A percentile compares a stretch with the other conserved stretches of the same genome.
phyloP scores from a whole-genome alignment of 2,888 invertebrate genomes.

The Scaptomyza reducta region DNA sequence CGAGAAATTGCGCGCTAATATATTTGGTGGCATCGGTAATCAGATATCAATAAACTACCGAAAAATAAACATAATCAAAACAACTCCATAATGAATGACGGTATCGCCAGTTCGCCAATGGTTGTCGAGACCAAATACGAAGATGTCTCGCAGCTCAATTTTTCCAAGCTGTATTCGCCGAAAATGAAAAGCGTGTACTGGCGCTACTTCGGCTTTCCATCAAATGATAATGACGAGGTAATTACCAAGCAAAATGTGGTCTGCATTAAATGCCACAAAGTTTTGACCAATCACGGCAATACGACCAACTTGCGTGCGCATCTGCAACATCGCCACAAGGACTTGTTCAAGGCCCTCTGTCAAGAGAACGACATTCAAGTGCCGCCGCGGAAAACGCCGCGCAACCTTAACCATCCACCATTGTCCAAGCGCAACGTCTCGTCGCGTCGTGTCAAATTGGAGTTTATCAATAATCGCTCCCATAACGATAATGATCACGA shows the following conservation, averaged over 20 bases:
- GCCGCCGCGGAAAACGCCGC: slow-evolving; percentile 77
- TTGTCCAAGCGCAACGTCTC: slow-evolving; percentile 54
- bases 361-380: slow-evolving; percentile 80
- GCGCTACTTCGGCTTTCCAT: slow-evolving; percentile 84
- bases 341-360: slow-evolving; percentile 77
- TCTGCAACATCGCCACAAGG: slow-evolving; percentile 82
- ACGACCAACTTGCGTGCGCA: slow-evolving; percentile 83
- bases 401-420: slow-evolving; percentile 61
- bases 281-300: slow-evolving; percentile 83
- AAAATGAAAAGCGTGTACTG: slow-evolving; percentile 84
- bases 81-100: slow-evolving; percentile 58
- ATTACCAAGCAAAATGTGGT: slow-evolving; percentile 83
- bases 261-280: slow-evolving; percentile 81
- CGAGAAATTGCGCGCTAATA: slow-evolving; percentile 79
- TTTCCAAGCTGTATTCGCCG: slow-evolving; percentile 81
- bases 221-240: slow-evolving; percentile 81
- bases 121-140: slow-evolving; percentile 67
- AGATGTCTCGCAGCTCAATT: slow-evolving; percentile 77
- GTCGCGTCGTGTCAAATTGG: slow-evolving; percentile 57
- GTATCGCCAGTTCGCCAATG: slow-evolving; percentile 56
- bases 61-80: slow-evolving; percentile 20
- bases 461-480: slow-evolving; percentile 53
- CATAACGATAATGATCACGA: slow-evolving; percentile 61
- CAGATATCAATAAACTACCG: slow-evolving; percentile 53
- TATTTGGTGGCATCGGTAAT: slow-evolving; percentile 63